Base-by-base conservation (phyloP, 2,113 vertebrate genomes). In the Embiotoca jacksoni region DNA sequence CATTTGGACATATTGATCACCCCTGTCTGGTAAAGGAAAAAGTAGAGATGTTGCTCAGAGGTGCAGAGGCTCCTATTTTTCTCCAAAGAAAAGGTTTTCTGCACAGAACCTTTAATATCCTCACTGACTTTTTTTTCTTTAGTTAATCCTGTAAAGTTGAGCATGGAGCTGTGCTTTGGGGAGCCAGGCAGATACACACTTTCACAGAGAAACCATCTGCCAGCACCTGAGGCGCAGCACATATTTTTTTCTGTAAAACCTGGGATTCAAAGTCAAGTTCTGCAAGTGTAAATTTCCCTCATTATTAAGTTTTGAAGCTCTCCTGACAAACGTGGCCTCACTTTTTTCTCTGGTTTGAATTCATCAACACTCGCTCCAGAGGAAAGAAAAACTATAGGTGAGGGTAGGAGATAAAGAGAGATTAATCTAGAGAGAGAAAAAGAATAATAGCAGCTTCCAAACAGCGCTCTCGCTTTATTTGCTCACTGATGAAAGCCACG, bases 1-100 rank as follows among this genome's bases (percentile, higher is more conserved):
- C 44, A 32, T 75, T 87, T 76, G 44, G 72, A 65, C 13, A 2
- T 62, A 84, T 77, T 72, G 72, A 90, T 91, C 78, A 74, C 64
- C 49, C 54, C 31, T 53, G 67, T 76, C 41, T 55, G 36, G 33
- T 47, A 32, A 32, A 16, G 31, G 16, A 66, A 58, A 58, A 37
- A 52, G 37, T 32, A 10, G 3, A 49, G 59, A 54, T 23, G 2
- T 31, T 71, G 23, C 41, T 62, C 11, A 49, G 44, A 74, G 57
- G 16, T 61, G 3, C 44, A 53, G 35, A 61, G 39, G 15, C 69
- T 52, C 60, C 14, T 33, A 4, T 59, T 55, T 5, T 30, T 72
- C 72, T 66, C 68, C 77, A 79, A 44, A 81, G 53, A 64, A 70
- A 76, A 79, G 0, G 2, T 54, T 84, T 55, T 44, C 60, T 36